Evolutionary conservation across 2,888 invertebrate species (phyloP).

Genomic region (Syrphus vitripennis): DNA sequence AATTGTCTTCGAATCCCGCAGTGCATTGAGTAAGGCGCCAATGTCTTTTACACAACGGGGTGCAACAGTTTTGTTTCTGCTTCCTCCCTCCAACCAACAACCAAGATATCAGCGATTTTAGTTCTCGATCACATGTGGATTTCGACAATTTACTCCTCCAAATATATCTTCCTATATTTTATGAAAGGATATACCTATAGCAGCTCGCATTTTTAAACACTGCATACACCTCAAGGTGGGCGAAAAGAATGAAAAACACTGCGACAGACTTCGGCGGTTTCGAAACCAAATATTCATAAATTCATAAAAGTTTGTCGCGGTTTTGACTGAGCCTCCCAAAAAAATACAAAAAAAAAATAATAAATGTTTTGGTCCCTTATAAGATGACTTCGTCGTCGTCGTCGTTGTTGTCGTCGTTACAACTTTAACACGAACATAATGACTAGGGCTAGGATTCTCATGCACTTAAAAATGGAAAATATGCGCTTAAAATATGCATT

Average conservation of each 20-base stretch:
- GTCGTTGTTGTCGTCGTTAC: slow-evolving; percentile 33
- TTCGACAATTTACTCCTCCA: slow-evolving; percentile 65
- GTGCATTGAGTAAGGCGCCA: slow-evolving; percentile 64
- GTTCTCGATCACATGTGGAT: slow-evolving; percentile 59
- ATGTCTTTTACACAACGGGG: slow-evolving; percentile 66
- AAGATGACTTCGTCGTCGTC: slow-evolving; percentile 49
- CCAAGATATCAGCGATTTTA: slow-evolving; percentile 44
- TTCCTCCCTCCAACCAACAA: background rate
- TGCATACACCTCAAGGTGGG: slow-evolving; percentile 58
- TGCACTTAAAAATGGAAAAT: too few species aligned
- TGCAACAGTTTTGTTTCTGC: slow-evolving; percentile 53
- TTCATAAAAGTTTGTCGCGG: slow-evolving; percentile 68
- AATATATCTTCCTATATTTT: background rate
- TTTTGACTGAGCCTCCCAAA: slow-evolving; percentile 42
- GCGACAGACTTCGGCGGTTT: slow-evolving; percentile 24
- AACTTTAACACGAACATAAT: slow-evolving; percentile 71
- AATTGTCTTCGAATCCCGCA: slow-evolving; percentile 34
- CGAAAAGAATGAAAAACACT: slow-evolving; percentile 49
- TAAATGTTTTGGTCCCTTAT: slow-evolving; percentile 1
- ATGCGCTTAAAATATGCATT: too few species aligned
- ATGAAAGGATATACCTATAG: background rate
- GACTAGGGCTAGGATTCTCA: too few species aligned
- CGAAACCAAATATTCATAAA: slow-evolving; percentile 50
- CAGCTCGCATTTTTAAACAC: slow-evolving; percentile 6
- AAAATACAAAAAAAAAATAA: background rate